A percentile compares a stretch with the other conserved stretches of the same genome.
These are phyloP conservation scores for Tetranychus urticae DNA, from an alignment of 1,140 invertebrate species.

Conservation along the genomic window DNA sequence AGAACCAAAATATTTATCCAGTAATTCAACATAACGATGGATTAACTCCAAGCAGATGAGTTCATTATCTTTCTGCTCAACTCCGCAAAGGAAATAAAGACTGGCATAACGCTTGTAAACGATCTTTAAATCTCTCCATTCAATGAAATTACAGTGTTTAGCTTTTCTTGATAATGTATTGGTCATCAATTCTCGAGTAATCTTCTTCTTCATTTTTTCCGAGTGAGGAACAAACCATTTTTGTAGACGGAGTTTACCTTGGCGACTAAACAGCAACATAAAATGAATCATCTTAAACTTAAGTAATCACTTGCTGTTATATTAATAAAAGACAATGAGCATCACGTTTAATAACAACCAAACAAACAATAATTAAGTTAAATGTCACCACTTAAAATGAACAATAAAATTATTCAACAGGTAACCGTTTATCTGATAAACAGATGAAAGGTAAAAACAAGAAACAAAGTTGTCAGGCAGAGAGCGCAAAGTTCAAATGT, in stretches of 20 bases:
- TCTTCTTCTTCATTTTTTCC: constrained; percentile 94
- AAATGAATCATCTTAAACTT: constrained; percentile 56
- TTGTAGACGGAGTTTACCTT: constrained; percentile 87
- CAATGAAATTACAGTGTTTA: constrained; percentile 97
- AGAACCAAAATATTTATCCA: constrained; percentile 99
- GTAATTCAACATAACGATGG: constrained; percentile 86
- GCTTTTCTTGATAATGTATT: constrained; percentile 86
- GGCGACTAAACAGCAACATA: constrained; percentile 91
- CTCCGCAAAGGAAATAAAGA: constrained; percentile 94
- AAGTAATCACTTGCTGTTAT: too few relatives aligned
- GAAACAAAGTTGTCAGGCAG: too few relatives aligned
- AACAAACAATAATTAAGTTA: too few relatives aligned
- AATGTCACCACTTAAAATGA: too few relatives aligned
- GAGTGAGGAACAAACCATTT: constrained; percentile 73
- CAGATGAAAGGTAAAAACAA: too few relatives aligned
- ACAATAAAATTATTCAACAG: too few relatives aligned
- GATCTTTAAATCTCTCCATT: constrained; percentile 41
- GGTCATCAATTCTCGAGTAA: constrained; percentile 87
- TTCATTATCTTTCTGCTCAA: constrained; percentile 92
- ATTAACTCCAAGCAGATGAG: constrained; percentile 85
- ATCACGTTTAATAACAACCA: too few relatives aligned
- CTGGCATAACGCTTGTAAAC: constrained; percentile 90
- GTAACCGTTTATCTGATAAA: too few relatives aligned
- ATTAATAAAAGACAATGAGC: too few relatives aligned
- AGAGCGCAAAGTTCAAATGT: too few relatives aligned